Evolutionary conservation across 2,113 vertebrate species (phyloP).

Genomic region (Nycticryphes semicollaris): DNA sequence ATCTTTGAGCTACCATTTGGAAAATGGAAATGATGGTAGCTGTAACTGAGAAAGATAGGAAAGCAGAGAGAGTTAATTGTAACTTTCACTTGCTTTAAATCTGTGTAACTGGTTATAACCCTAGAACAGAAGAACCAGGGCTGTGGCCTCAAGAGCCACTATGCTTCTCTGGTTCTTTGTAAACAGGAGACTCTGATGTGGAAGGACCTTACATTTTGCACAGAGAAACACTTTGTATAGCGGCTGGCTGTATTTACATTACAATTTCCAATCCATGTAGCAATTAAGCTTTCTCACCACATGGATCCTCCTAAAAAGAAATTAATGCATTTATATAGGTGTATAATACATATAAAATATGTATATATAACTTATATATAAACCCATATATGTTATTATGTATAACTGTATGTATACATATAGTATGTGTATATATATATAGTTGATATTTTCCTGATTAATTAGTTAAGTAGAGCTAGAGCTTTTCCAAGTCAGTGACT

Average conservation of each 20-base stretch:
- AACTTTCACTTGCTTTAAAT: neutral
- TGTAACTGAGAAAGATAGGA: neutral
- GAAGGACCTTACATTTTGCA: neutral
- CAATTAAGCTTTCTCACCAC: neutral
- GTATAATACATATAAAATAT: neutral
- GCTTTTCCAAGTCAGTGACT: neutral
- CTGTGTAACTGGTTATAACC: neutral
- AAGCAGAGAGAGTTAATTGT: neutral
- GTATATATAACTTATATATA: neutral
- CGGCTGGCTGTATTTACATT: neutral
- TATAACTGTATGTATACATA: neutral
- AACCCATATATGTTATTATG: too few relatives aligned
- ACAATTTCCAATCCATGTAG: neutral
- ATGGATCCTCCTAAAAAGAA: neutral
- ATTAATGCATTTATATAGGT: neutral
- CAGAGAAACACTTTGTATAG: neutral
- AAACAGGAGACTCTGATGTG: neutral
- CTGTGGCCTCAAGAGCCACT: neutral
- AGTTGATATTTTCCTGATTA: neutral
- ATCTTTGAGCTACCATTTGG: neutral
- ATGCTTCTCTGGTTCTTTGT: neutral
- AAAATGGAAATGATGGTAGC: neutral
- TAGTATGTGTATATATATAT: neutral
- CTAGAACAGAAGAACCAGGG: neutral
- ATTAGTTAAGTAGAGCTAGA: neutral